Evolutionary conservation across 2,797 vertebrate genomes (phyloP), one percentile per base, ranked within the genome.

Genomic region (Enteromius fasciolatus): DNA sequence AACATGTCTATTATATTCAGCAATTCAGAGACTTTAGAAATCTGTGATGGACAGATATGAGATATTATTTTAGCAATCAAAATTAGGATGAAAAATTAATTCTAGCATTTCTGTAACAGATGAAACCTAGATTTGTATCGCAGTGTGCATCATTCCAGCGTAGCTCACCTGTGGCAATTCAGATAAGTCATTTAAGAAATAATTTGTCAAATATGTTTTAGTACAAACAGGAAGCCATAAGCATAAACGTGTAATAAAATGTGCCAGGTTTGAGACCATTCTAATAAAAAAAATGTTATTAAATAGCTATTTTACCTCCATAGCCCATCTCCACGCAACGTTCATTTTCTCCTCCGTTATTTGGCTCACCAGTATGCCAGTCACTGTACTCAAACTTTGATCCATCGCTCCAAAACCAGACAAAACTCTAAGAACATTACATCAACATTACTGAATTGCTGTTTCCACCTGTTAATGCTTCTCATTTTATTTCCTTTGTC

Each of bases 401-500:
- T 7, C 84, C 86, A 33, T 86, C 84, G 25, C 82, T 84, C 86
- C 86, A 87, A 15, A 87, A 20, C 84, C 84, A 87, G 3, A 52
- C 0, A 14, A 20, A 5, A 0, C 17, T 18, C 86, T 87, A 23
- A 50, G 23, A 74, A n/a, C 12, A 48, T 15, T 52, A 23, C 54
- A 36, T 61, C 48, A 50, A 14, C 11, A 50, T 50, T 36, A 54
- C 15, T 54, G 9, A 63, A 20, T 25, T 33, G 11, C 36, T 7
- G 18, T 44, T n/a, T 25, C n/a, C 39, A 69, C 6, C n/a, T 59
- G 23, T 41, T 33, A 12, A 67, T 39, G 12, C 12, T 20, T 39
- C 31, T 76, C 20, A 36, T 28, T 9, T 31, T 23, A 54, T n/a
- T 11, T 5, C 10, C 23, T 31, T 20, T 12, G 31, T 33, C 67